Conservation (phyloP, 2,113 vertebrate species). For the Coracopsis vasa region DNA sequence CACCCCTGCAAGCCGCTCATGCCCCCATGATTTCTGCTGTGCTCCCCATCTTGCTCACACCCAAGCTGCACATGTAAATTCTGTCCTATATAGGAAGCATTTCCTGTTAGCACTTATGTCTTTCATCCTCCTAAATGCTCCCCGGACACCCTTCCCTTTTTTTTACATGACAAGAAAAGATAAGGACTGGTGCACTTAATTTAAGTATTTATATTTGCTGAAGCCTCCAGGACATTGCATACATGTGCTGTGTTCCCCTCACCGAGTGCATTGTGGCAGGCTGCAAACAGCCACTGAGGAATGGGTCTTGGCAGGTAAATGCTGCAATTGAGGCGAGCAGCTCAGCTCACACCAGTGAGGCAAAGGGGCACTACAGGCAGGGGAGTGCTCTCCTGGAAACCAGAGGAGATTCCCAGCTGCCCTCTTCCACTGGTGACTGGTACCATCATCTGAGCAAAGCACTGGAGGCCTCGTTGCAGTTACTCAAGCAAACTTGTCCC, state of each 20-base stretch:
- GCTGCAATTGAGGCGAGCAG: fast-evolving
- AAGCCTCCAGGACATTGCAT: too few relatives aligned
- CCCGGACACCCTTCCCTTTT: not conserved
- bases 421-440: not conserved
- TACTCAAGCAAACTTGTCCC: not conserved
- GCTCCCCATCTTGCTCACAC: fast-evolving
- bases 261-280: fast-evolving
- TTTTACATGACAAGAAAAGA: not conserved
- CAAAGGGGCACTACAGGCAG: not conserved
- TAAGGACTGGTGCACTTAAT: too few relatives aligned
- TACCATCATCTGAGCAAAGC: not conserved
- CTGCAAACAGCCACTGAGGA: too few relatives aligned
- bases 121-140: not conserved
- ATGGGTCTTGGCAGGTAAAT: not conserved
- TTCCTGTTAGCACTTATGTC: not conserved
- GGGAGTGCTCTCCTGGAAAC: not conserved
- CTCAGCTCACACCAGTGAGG: not conserved
- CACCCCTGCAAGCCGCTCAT: fast-evolving
- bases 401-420: not conserved
- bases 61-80: not conserved
- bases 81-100: not conserved
- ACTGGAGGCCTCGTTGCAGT: not conserved
- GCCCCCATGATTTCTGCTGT: not conserved
- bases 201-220: not conserved
- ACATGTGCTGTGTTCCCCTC: not conserved